Percentiles rank a stretch among this genome's conserved stretches.
Evolutionary conservation across 2,113 vertebrate genomes (phyloP).

Genomic region (Chiloscyllium plagiosum): DNA sequence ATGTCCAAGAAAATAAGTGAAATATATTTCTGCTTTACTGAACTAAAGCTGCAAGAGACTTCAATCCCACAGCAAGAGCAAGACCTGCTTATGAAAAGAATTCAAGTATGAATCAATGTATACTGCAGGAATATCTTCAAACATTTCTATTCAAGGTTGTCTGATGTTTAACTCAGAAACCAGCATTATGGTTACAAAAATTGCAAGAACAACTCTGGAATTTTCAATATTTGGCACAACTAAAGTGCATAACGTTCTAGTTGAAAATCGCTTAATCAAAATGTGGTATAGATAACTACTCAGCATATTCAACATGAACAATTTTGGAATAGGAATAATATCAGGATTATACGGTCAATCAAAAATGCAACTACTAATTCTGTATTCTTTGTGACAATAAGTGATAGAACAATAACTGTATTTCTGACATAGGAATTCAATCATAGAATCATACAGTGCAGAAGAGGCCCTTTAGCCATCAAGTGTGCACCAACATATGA

Average conservation of each 20-base stretch:
- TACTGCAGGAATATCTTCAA: background rate
- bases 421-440: background rate
- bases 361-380: background rate
- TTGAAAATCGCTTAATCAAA: background rate
- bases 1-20: background rate
- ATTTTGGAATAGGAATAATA: background rate
- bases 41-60: background rate
- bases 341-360: background rate
- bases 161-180: background rate
- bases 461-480: too few species aligned
- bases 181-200: background rate
- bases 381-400: background rate
- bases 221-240: background rate
- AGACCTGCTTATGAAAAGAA: background rate
- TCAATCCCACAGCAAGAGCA: background rate
- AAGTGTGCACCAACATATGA: too few species aligned
- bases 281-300: background rate
- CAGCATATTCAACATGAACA: background rate
- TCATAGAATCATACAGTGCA: too few species aligned
- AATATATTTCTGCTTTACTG: conserved; percentile 1
- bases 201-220: background rate
- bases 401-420: background rate
- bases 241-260: background rate
- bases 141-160: background rate
- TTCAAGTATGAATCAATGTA: background rate